Evolutionary conservation across 2,888 invertebrate species (phyloP).

Genomic region (Meloe dianella): DNA sequence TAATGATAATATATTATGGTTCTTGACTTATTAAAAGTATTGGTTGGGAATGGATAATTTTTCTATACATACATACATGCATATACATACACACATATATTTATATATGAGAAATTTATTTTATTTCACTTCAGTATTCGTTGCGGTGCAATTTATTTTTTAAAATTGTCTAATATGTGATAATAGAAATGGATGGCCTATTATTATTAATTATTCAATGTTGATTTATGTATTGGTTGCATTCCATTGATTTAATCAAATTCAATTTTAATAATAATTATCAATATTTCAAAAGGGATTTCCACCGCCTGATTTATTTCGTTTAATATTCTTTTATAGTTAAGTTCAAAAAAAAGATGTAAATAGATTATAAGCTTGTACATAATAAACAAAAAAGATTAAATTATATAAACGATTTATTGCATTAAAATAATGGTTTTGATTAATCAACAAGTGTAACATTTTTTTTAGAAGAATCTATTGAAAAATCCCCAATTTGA

Average conservation of each 20-base stretch:
- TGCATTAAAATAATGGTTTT: constrained; percentile 11
- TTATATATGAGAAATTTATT: background rate
- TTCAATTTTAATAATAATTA: constrained; percentile 9
- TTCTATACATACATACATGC: too few relatives aligned
- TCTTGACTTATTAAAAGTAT: background rate
- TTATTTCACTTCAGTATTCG: constrained; percentile 13
- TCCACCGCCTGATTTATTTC: constrained; percentile 15
- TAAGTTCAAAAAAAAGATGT: constrained; percentile 22
- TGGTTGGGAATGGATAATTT: constrained; percentile 8
- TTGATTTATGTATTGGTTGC: constrained; percentile 12
- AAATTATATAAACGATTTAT: constrained; percentile 30
- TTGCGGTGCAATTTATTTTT: constrained; percentile 33
- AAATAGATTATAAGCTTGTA: constrained; percentile 30
- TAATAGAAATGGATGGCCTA: constrained; percentile 41
- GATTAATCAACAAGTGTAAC: constrained; percentile 6
- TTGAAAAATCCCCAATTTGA: constrained; percentile 19
- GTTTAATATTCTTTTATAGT: background rate
- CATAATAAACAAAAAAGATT: constrained; percentile 29
- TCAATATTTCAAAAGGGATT: constrained; percentile 22
- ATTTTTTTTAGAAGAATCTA: constrained; percentile 21
- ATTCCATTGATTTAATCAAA: constrained; percentile 21
- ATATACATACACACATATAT: too few relatives aligned
- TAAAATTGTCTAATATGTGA: constrained; percentile 42
- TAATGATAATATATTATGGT: constrained; percentile 5
- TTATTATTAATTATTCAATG: constrained; percentile 18